Base-by-base conservation (phyloP, 2,113 vertebrate species). In the Oryzias curvinotus region DNA sequence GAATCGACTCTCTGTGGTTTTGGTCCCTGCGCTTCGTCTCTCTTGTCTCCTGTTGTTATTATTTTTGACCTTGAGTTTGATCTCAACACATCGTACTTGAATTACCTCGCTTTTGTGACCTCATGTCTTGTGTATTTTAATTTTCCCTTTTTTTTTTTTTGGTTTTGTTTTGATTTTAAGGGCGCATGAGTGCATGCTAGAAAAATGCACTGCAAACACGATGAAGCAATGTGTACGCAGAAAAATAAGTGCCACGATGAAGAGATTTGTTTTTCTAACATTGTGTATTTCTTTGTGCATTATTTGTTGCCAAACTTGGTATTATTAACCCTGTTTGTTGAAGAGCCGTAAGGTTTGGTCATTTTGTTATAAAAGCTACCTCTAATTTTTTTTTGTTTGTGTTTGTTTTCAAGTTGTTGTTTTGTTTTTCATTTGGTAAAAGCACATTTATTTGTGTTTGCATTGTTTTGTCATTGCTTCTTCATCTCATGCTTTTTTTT, bases 11-110 rank as follows among this genome's bases (percentile, higher is more conserved):
- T 89, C 74, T 75, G 69, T 87, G 66, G 73, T 70, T 88, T 90
- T 77, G 71, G 73, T 87, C 84, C 79, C 76, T 78, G 79, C 79
- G 77, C 83, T 83, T 82, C 17, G 83, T 85, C 77, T 88, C 77
- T 82, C 82, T 68, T 54, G 73, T 91, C 74, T 88, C 73, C 61
- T 88, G 78, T 88, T 65, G n/a, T 89, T 89, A 73, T 90, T 74
- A 12, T 78, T 68, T 52, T 84, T 77, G 64, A 73, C 84, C 81
- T 93, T 90, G 73, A 85, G 84, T 84, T 88, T 14, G 93, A 87
- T 80, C 94, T 94, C 84, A 88, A 94, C 94, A 95, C 94, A 92
- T 97, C 91, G 94, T 97, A 96, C 96, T 98, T 98, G 96, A 97
- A 97, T 97, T 97, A 96, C 95, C 95, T 96, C 94, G 90, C 58